These are phyloP conservation scores for Diachasma alloeum DNA, from an alignment of 1,140 invertebrate genomes.

Conservation along the genomic window DNA sequence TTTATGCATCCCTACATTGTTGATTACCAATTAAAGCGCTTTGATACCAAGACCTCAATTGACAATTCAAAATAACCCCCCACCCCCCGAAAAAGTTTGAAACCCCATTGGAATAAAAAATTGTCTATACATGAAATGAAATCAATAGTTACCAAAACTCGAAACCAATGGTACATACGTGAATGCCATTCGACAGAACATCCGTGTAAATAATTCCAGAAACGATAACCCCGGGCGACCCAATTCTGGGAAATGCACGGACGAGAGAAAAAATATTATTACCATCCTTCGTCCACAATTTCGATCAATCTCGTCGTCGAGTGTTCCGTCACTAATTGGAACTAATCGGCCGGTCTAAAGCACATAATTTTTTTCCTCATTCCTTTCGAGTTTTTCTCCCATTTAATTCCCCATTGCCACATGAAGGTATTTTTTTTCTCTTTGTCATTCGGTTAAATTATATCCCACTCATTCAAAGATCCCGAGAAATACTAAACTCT, in stretches of 20 bases:
- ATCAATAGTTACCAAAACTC: not conserved
- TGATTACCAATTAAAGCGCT: not conserved
- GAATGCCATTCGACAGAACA: not conserved
- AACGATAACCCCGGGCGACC: conserved; percentile 21
- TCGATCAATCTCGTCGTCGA: not conserved
- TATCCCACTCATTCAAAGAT: not conserved
- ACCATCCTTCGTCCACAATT: not conserved
- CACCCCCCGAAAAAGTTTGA: not conserved
- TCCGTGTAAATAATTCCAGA: not conserved
- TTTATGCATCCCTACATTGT: not conserved
- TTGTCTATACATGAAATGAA: not conserved
- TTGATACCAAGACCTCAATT: not conserved
- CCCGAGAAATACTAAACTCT: not conserved
- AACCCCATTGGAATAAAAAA: not conserved
- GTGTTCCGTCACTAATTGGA: conserved; percentile 26
- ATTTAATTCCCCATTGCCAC: conserved; percentile 8
- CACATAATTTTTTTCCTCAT: not conserved
- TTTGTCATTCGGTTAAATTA: not conserved
- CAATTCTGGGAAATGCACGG: not conserved
- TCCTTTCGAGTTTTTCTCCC: not conserved
- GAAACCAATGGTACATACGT: not conserved
- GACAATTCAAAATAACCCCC: not conserved
- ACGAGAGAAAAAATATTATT: not conserved
- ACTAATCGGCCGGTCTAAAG: conserved; percentile 23
- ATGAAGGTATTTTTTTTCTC: too few species aligned